Base-by-base conservation (phyloP, 2,113 vertebrate genomes). In the Nannospalax galili region DNA sequence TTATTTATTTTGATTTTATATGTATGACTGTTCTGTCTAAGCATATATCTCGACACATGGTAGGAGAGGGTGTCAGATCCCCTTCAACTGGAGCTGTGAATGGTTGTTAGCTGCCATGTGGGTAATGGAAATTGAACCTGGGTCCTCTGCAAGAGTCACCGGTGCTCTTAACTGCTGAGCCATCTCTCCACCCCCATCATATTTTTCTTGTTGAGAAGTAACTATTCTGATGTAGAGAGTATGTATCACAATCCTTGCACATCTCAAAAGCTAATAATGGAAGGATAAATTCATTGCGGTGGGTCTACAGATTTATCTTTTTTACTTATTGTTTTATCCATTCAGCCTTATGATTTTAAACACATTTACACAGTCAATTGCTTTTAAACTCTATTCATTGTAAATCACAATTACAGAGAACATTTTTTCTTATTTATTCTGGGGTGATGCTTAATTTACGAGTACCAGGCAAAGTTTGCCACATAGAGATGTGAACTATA, bases 341-440 rank as follows among this genome's bases (percentile, higher is more conserved):
- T 26, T 85, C 24, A 73, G 3, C 24, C 19, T 6, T 40, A n/a
- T 81, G 26, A 52, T 28, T 95, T 95, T 88, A 32, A 72, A 64
- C 19, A 77, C 37, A 14, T 26, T 40, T 0, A 88, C 30, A 7
- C 24, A 80, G 17, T 75, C 11, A 65, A 20, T 64, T 86, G 42
- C 19, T 65, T 79, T 32, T 60, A 64, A 22, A 5, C 64, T 73
- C 19, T 48, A 10, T 22, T 74, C 19, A 42, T 42, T 77, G 42
- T 42, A 84, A 20, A 16, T 69, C 30, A 84, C 10, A 28, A 56
- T 11, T 62, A 7, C 3, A 85, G 37, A 70, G 2, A 70, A 14
- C 7, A 90, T 20, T 42, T 94, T 62, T 70, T 77, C 26, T 90
- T 78, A 85, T 69, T 42, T 58, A 42, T 79, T 93, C 37, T 87